phyloP scores from a whole-genome alignment of 2,888 invertebrate genomes.

The Microplitis manilae region DNA sequence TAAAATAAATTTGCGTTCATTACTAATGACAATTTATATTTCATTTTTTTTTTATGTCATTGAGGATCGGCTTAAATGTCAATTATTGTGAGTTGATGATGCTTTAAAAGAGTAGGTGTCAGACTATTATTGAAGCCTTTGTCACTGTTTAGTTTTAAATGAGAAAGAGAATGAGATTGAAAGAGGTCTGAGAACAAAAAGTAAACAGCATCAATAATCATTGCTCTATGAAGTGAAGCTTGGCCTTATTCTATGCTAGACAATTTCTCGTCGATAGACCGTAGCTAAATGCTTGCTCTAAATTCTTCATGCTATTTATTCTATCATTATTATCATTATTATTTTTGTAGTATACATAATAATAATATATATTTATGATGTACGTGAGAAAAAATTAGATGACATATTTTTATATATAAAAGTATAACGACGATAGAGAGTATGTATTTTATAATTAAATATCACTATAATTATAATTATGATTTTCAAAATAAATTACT shows the following conservation, averaged over 20 bases:
- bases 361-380: slow-evolving; percentile 4
- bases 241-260: slow-evolving; percentile 8
- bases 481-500: background rate
- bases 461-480: background rate
- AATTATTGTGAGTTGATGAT: background rate
- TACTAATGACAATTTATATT: background rate
- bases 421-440: background rate
- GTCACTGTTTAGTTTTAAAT: background rate
- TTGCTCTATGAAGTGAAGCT: slow-evolving; percentile 7
- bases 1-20: background rate
- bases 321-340: background rate
- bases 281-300: slow-evolving; percentile 6
- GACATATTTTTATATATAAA: background rate
- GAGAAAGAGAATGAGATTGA: background rate
- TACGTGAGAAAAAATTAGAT: slow-evolving; percentile 22
- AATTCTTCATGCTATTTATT: slow-evolving; percentile 6
- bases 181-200: background rate
- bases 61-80: background rate
- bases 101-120: background rate
- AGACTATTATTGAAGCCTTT: background rate
- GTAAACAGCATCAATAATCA: slow-evolving; percentile 7
- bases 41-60: background rate
- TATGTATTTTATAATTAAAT: background rate
- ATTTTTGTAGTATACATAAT: background rate
- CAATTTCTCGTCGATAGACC: slow-evolving; percentile 6